Evolutionary conservation across 2,797 vertebrate species (phyloP), one percentile per base, ranked within the genome.

Genomic region (Pseudochirops corinnae): DNA sequence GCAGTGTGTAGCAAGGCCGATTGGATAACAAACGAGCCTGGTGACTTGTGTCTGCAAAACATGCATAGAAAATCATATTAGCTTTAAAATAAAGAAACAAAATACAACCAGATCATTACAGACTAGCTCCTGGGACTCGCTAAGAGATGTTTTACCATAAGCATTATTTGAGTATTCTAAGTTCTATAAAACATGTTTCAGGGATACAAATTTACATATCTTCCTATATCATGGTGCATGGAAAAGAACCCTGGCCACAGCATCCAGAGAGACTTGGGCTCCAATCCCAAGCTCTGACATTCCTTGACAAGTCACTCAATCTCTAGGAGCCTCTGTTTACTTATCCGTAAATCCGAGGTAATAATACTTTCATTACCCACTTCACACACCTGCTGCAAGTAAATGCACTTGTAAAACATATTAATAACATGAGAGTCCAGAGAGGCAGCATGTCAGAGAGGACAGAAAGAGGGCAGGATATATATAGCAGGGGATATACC

Each of bases 1-100:
- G 99, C 26, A 99, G 97, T 29, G 99, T 99, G 98, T 99, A 99
- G 98, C 99, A 99, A 93, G 99, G 99, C 92, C 99, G 99, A 97
- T 98, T 99, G 98, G 99, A 98, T 98, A 99, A 99, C 0, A 99
- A 98, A 98, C 99, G 99, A 94, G 99, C 97, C 94, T 99, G 99
- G 94, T 99, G 99, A 98, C 99, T 99, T 5, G 99, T 98, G 97
- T 99, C 99, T 99, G 98, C 33, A 53, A 93, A 90, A 93, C 90
- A 56, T 55, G 21, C 39, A 46, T 26, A 90, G 50, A n/a, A 96
- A 56, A 97, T 95, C 97, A 46, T 16, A 39, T 24, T 0, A 0
- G 58, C 16, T 97, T 97, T 98, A 94, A 74, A 95, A 95, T 4
- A 31, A 39, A 74, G 4, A 39, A 67, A n/a, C 1, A 39, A 9